Conservation (phyloP, 2,888 invertebrate genomes). For the Dryobotodes eremita region DNA sequence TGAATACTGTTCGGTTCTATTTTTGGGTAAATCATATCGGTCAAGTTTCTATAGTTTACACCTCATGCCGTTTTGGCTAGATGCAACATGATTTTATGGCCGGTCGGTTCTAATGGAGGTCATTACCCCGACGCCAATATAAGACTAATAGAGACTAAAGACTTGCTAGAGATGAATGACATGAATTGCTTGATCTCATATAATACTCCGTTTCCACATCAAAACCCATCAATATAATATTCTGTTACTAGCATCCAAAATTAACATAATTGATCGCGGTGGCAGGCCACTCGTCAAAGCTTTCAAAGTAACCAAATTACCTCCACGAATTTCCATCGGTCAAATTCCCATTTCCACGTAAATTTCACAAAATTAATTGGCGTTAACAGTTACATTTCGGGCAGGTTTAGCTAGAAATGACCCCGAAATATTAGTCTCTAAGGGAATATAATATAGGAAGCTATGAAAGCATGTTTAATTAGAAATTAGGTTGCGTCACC, state of each 20-base stretch:
- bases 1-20: not conserved
- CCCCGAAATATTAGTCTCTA: slow-evolving; percentile 34
- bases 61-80: not conserved
- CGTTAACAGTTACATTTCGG: slow-evolving; percentile 42
- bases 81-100: not conserved
- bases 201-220: not conserved
- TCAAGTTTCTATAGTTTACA: not conserved
- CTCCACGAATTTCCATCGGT: slow-evolving; percentile 29
- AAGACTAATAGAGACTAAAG: not conserved
- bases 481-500: slow-evolving; percentile 56
- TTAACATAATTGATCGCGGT: slow-evolving; percentile 23
- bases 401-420: slow-evolving; percentile 28
- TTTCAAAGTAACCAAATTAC: slow-evolving; percentile 32
- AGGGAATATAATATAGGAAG: slow-evolving; percentile 39
- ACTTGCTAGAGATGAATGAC: not conserved
- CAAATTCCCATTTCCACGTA: slow-evolving; percentile 46
- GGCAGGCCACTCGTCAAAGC: slow-evolving; percentile 5
- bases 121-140: not conserved
- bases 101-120: not conserved
- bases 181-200: not conserved
- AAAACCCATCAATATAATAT: not conserved
- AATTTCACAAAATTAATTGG: slow-evolving; percentile 52
- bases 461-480: slow-evolving; percentile 29
- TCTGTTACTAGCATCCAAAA: slow-evolving; percentile 12
- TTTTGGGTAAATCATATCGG: not conserved